Base-by-base conservation (phyloP, 2,888 invertebrate genomes). In the Acanthosepion pharaonis region DNA sequence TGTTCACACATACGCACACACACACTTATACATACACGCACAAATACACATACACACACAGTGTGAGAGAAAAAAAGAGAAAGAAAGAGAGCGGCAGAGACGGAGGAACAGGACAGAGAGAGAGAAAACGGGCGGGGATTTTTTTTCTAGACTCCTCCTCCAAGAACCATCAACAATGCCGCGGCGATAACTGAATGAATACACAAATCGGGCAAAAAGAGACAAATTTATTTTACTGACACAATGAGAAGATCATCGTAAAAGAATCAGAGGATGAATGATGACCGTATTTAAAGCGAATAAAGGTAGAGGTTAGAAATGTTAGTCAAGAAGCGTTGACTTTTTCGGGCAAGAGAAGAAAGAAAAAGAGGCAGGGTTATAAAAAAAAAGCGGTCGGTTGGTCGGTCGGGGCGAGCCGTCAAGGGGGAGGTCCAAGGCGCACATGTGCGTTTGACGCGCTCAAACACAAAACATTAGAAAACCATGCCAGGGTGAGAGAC, bases 111-210 rank as follows among this genome's bases (percentile, higher is more conserved):
- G 78, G n/a, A 78, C n/a, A 78, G 78, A 78, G 78, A 78, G 33
- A 78, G 78, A 33, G 78, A 78, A 93, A 93, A 93, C 93, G 53
- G 93, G 93, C 93, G 93, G 93, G 93, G 51, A 92, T 92, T 93
- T 93, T 93, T 93, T 93, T 93, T 93, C n/a, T 93, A 93, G 53
- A 93, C 93, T 93, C 93, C 93, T 93, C 93, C 93, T 93, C 93
- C 78, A 78, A 78, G n/a, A 78, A 78, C 78, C 78, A 78, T 78
- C 78, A n/a, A 78, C n/a, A 78, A 78, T 33, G 78, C 78, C 78
- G 78, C n/a, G 78, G 78, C 78, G 78, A 78, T 78, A 78, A 28
- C 78, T 6, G n/a, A 78, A 78, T 28, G 78, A 78, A 78, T 78
- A 78, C 9, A 78, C 15, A n/a, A n/a, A 78, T n/a, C 59, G 78